Evolutionary conservation across 1,140 invertebrate genomes (phyloP).

Genomic region (Neodiprion lecontei): DNA sequence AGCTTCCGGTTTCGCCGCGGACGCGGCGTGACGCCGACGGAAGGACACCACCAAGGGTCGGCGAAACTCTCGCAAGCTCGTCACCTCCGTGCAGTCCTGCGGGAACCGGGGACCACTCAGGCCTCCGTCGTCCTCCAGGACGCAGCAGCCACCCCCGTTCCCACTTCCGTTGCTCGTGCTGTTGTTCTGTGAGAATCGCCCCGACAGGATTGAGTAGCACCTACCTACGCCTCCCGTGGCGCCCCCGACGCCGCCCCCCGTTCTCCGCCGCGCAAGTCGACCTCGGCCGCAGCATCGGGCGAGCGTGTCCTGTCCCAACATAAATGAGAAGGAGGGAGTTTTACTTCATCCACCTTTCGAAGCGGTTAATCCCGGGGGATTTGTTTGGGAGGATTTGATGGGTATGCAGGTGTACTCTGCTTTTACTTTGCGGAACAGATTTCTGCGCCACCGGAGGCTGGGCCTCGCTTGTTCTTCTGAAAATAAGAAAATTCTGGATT

Average conservation of each 20-base stretch:
- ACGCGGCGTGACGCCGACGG: not conserved
- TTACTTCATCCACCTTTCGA: not conserved
- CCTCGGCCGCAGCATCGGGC: constrained; percentile 10
- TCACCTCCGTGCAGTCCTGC: not conserved
- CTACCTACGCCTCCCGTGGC: constrained; percentile 10
- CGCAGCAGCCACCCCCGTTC: not conserved
- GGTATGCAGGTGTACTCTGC: not conserved
- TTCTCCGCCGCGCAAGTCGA: not conserved
- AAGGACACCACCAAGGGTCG: constrained; percentile 8
- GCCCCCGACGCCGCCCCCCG: not conserved
- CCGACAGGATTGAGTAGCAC: constrained; percentile 14
- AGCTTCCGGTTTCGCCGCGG: constrained; percentile 2
- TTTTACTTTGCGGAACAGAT: not conserved
- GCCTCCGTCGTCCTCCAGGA: not conserved
- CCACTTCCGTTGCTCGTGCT: not conserved
- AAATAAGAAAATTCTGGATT: not conserved
- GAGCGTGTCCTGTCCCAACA: constrained; percentile 11
- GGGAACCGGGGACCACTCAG: not conserved
- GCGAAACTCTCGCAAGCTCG: constrained; percentile 4
- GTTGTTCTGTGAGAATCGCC: constrained; percentile 7
- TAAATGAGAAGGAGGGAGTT: not conserved
- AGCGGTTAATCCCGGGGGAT: no score
- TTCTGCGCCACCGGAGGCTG: not conserved
- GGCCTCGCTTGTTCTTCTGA: not conserved
- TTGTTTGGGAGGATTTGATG: not conserved